Conservation (phyloP, 2,888 invertebrate species). For the Meta bourneti region DNA sequence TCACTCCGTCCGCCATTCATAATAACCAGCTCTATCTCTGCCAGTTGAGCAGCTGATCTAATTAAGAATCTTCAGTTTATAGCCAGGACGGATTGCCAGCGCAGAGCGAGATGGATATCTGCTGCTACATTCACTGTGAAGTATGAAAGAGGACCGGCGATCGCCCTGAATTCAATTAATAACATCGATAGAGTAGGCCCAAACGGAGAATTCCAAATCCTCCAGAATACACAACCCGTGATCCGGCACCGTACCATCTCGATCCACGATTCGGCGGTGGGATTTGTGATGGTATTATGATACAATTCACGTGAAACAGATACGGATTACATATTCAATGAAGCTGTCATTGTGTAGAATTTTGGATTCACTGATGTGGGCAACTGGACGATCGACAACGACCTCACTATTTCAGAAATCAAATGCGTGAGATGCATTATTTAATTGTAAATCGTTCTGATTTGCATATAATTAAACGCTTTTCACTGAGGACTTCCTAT, state of each 20-base stretch:
- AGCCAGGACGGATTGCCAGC: constrained; percentile 14
- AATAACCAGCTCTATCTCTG: constrained; percentile 21
- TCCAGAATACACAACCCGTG: constrained; percentile 2
- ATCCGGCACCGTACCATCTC: constrained; percentile 10
- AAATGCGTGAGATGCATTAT: background rate
- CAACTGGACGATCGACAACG: background rate
- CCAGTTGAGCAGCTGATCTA: constrained; percentile 28
- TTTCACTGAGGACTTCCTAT: background rate
- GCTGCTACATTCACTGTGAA: constrained; percentile 4
- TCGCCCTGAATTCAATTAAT: constrained; percentile 56
- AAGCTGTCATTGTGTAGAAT: constrained; percentile 8
- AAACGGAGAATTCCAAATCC: constrained; percentile 15
- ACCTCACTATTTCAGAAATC: too few species aligned
- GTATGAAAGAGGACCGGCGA: constrained; percentile 30
- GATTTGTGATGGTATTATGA: constrained; percentile 33
- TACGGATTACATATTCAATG: constrained; percentile 36
- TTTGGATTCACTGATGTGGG: constrained; percentile 5
- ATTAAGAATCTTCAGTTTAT: constrained; percentile 19
- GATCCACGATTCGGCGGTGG: constrained; percentile 22
- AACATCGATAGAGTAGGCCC: constrained; percentile 17
- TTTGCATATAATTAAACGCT: background rate
- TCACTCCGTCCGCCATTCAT: background rate
- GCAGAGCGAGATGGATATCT: background rate
- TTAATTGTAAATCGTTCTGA: background rate
- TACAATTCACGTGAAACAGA: constrained; percentile 42